Percentiles rank a stretch among this genome's conserved stretches.
These are phyloP conservation scores for Ovibos moschatus DNA, from an alignment of 2,113 vertebrate genomes.

Conservation along the genomic window DNA sequence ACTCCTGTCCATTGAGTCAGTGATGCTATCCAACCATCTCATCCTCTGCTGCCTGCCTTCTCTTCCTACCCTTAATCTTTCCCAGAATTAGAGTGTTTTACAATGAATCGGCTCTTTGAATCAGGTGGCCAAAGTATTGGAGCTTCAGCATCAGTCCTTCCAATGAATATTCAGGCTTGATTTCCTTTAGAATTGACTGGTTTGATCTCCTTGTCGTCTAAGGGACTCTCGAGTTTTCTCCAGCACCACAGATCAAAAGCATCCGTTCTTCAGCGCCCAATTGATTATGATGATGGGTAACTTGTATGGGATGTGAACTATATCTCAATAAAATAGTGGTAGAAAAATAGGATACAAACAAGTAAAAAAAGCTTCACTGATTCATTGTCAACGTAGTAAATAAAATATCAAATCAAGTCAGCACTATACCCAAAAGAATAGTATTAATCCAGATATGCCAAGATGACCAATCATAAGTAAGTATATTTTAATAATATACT, in stretches of 20 bases:
- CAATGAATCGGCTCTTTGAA: neutral
- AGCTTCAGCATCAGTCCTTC: neutral
- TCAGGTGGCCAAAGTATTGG: neutral
- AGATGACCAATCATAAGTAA: neutral
- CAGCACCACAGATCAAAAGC: neutral
- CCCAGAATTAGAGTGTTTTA: neutral
- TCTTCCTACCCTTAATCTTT: neutral
- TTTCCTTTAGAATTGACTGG: neutral
- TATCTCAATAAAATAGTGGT: neutral
- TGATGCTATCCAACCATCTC: neutral
- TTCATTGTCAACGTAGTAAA: neutral
- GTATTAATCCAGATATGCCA: neutral
- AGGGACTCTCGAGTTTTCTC: neutral
- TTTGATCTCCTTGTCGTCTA: neutral
- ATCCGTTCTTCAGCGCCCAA: fast-evolving
- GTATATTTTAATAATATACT: neutral
- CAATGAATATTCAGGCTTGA: neutral
- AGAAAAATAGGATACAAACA: neutral
- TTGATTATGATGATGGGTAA: neutral
- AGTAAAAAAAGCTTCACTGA: neutral
- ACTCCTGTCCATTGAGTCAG: neutral
- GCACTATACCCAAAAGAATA: neutral
- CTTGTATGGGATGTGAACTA: neutral
- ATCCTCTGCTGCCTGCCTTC: neutral
- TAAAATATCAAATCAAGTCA: neutral